These are phyloP conservation scores for Rhabdornis inornatus DNA, from an alignment of 2,113 vertebrate species.

Conservation along the genomic window DNA sequence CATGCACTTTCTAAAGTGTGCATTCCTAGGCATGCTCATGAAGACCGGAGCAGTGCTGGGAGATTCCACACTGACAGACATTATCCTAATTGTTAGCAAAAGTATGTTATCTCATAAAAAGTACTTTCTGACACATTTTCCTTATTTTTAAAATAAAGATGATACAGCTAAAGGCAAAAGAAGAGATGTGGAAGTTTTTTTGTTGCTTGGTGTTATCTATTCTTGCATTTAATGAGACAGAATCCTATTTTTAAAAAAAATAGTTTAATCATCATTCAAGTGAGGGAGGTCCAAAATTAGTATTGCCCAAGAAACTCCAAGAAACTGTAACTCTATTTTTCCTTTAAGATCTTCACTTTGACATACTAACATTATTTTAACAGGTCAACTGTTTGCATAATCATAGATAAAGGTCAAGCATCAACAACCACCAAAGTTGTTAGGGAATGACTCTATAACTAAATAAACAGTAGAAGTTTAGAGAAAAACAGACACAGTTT, in stretches of 20 bases:
- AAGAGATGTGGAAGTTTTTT: background rate
- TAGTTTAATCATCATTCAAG: background rate
- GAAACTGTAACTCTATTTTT: background rate
- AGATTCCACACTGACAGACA: background rate
- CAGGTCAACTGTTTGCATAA: background rate
- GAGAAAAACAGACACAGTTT: background rate
- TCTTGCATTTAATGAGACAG: background rate
- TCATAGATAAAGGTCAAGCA: background rate
- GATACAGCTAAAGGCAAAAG: background rate
- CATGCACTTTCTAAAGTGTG: background rate
- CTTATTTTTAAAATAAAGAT: background rate
- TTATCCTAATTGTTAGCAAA: background rate
- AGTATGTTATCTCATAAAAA: background rate
- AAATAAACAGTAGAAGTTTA: background rate
- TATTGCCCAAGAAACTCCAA: background rate
- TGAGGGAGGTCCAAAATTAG: background rate
- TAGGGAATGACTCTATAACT: background rate
- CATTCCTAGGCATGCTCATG: background rate
- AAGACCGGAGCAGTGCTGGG: background rate
- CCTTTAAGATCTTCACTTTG: background rate
- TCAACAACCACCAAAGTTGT: background rate
- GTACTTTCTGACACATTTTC: background rate
- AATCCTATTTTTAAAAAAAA: background rate
- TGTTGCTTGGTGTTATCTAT: background rate
- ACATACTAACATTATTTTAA: background rate